Percentiles rank a stretch among this genome's conserved stretches.
Evolutionary conservation across 2,113 vertebrate genomes (phyloP).

Genomic region (Reinhardtius hippoglossoides): DNA sequence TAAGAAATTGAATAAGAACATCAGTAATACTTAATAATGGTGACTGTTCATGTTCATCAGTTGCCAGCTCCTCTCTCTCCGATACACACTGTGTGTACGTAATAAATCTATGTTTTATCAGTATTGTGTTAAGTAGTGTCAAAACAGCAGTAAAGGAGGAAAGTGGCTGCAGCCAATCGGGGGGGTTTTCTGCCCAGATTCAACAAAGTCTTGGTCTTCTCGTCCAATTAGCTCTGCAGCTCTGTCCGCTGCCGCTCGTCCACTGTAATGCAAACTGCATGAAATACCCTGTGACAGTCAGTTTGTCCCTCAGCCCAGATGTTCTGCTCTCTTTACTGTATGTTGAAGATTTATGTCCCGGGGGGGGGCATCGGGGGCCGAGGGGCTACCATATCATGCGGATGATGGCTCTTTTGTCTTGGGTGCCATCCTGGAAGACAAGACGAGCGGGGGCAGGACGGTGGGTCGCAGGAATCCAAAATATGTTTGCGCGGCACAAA

Average conservation of each 20-base stretch:
- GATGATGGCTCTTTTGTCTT: constrained; percentile 63
- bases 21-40: too few species aligned
- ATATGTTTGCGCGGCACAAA: constrained; percentile 61
- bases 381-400: constrained; percentile 65
- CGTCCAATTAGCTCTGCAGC: background rate
- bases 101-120: too few species aligned
- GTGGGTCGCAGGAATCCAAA: constrained; percentile 62
- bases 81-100: too few species aligned
- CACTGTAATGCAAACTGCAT: too few species aligned
- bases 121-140: too few species aligned
- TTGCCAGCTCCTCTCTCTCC: too few species aligned
- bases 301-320: constrained; percentile 65
- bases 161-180: too few species aligned
- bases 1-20: too few species aligned
- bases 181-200: too few species aligned
- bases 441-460: constrained; percentile 48
- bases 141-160: too few species aligned
- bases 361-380: constrained; percentile 10
- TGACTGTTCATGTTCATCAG: too few species aligned
- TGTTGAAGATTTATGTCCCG: constrained; percentile 63
- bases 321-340: constrained; percentile 66
- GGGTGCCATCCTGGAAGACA: constrained; percentile 58
- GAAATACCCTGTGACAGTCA: background rate
- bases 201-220: too few species aligned
- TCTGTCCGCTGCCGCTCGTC: background rate